Evolutionary conservation across 1,140 invertebrate genomes (phyloP).

Genomic region (Lasioglossum baleicum): DNA sequence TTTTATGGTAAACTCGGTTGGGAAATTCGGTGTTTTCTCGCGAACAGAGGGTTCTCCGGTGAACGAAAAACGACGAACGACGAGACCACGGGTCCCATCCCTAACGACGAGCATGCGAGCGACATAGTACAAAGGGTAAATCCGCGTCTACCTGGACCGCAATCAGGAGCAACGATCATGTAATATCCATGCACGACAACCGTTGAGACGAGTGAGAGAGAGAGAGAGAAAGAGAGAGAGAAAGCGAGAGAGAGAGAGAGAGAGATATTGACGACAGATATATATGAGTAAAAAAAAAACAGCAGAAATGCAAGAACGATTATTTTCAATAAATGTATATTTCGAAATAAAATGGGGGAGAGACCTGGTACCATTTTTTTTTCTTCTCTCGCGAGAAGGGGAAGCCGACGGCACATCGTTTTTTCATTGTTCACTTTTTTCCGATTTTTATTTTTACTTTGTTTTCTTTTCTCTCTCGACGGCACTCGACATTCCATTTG

Average conservation of each 20-base stretch:
- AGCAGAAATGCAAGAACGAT: constrained; percentile 59
- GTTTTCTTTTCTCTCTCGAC: background rate
- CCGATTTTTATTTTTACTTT: too few relatives aligned
- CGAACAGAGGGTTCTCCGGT: too few relatives aligned
- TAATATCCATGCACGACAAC: constrained; percentile 37
- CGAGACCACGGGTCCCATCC: background rate
- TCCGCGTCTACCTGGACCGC: constrained; percentile 35
- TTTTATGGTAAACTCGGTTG: too few relatives aligned
- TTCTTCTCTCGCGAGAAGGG: constrained; percentile 14
- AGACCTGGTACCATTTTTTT: background rate
- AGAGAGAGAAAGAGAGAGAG: too few relatives aligned
- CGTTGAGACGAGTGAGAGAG: constrained; percentile 3
- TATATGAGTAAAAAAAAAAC: constrained; percentile 18
- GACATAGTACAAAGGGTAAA: constrained; percentile 51
- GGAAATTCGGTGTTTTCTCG: too few relatives aligned
- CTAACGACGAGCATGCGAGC: constrained; percentile 20
- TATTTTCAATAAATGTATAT: constrained; percentile 73
- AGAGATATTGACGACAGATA: constrained; percentile 5
- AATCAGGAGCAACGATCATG: constrained; percentile 57
- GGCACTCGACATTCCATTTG: constrained; percentile 34
- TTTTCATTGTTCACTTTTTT: too few relatives aligned
- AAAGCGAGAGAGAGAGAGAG: background rate
- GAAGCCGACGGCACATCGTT: background rate
- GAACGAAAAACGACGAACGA: background rate
- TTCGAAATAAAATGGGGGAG: constrained; percentile 41